Conservation (phyloP, 2,888 invertebrate species). For the Meteorus cinctellus region DNA sequence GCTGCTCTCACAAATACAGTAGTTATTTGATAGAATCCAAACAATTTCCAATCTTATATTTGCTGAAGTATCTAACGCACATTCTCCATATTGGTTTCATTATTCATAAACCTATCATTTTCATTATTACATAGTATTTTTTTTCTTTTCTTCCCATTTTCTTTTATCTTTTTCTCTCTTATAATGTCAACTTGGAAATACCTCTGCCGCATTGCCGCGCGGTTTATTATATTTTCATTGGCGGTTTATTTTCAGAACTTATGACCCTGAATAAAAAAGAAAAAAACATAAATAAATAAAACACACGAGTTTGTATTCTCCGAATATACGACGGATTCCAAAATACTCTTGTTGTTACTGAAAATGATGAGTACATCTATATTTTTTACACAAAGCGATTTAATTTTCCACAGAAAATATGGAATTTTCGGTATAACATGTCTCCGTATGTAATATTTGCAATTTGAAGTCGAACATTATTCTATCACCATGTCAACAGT, state of each 20-base stretch:
- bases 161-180: neutral
- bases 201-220: neutral
- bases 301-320: neutral
- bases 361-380: neutral
- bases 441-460: neutral
- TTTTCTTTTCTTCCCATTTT: neutral
- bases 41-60: conserved; percentile 23
- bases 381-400: neutral
- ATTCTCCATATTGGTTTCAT: neutral
- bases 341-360: neutral
- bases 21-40: conserved; percentile 24
- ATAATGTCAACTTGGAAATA: neutral
- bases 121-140: neutral
- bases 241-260: conserved; percentile 16
- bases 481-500: neutral
- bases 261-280: conserved; percentile 14
- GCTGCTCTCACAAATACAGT: conserved; percentile 31
- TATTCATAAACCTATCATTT: neutral
- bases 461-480: neutral
- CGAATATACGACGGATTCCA: neutral
- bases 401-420: neutral
- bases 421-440: neutral
- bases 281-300: conserved; percentile 15
- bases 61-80: neutral
- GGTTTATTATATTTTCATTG: neutral